Percentiles rank a stretch among this genome's conserved stretches.
phyloP scores from a whole-genome alignment of 2,797 vertebrate species.

The Rhinella marina region DNA sequence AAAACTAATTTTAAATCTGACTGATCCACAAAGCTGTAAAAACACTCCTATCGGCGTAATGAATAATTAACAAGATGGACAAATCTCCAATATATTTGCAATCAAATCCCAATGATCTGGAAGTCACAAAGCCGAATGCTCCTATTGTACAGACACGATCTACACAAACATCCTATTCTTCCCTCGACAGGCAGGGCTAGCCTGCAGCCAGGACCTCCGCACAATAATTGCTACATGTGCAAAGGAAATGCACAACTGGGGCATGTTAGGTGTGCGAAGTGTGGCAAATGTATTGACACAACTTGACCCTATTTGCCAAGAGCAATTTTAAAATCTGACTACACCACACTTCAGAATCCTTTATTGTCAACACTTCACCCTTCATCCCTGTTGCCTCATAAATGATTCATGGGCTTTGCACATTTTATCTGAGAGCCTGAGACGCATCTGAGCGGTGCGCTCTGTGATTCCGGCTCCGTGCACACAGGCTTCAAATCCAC shows the following conservation, averaged over 20 bases:
- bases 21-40: not conserved
- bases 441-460: constrained; percentile 41
- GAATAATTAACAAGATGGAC: not conserved
- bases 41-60: not conserved
- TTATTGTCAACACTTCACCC: constrained; percentile 51
- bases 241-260: constrained; percentile 12
- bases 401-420: constrained; percentile 57
- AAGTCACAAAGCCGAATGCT: not conserved
- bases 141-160: not conserved
- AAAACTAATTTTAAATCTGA: too few relatives aligned
- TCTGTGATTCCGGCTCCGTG: constrained; percentile 54
- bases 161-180: constrained; percentile 9
- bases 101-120: not conserved
- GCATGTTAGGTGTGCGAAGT: constrained; percentile 22
- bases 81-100: not conserved
- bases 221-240: constrained; percentile 19
- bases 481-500: constrained; percentile 36
- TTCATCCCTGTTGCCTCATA: constrained; percentile 43
- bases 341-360: constrained; percentile 49
- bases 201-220: constrained; percentile 10
- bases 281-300: constrained; percentile 50
- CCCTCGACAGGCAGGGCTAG: not conserved
- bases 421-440: constrained; percentile 45
- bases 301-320: constrained; percentile 55
- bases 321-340: constrained; percentile 46